phyloP scores from a whole-genome alignment of 1,140 invertebrate genomes.

The Macrobrachium rosenbergii region DNA sequence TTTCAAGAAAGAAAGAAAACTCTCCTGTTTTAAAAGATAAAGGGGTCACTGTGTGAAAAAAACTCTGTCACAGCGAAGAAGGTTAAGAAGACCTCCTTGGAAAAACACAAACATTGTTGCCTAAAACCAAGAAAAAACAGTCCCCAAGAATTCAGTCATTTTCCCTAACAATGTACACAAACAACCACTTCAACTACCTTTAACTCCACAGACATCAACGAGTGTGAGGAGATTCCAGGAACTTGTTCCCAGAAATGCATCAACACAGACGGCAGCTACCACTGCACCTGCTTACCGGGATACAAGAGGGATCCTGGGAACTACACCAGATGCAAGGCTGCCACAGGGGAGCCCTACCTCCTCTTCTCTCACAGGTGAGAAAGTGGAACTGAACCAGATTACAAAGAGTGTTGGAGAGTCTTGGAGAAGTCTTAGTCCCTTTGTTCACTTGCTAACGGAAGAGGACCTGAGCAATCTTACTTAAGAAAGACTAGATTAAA shows the following conservation, averaged over 20 bases:
- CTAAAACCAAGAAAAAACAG: too few relatives aligned
- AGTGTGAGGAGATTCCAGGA: constrained; percentile 79
- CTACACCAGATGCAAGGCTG: constrained; percentile 75
- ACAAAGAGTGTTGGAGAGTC: background rate
- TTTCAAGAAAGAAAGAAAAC: too few relatives aligned
- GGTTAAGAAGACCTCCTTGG: too few relatives aligned
- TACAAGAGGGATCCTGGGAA: constrained; percentile 79
- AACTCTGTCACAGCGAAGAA: too few relatives aligned
- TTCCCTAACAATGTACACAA: background rate
- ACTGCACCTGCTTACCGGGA: constrained; percentile 83
- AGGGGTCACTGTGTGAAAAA: too few relatives aligned
- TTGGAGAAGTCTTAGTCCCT: too few relatives aligned
- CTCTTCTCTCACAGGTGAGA: constrained; percentile 83
- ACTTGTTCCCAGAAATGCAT: constrained; percentile 89
- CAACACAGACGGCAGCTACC: constrained; percentile 85
- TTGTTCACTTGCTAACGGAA: too few relatives aligned
- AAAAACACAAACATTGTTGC: too few relatives aligned
- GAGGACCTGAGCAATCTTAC: too few relatives aligned
- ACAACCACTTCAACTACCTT: background rate
- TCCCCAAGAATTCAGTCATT: too few relatives aligned
- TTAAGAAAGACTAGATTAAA: too few relatives aligned
- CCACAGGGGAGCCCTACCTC: constrained; percentile 75
- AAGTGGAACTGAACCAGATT: background rate
- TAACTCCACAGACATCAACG: constrained; percentile 81
- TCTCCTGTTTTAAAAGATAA: too few relatives aligned